Base-by-base conservation (phyloP, 1,140 invertebrate species). In the Ganaspis sp. region DNA sequence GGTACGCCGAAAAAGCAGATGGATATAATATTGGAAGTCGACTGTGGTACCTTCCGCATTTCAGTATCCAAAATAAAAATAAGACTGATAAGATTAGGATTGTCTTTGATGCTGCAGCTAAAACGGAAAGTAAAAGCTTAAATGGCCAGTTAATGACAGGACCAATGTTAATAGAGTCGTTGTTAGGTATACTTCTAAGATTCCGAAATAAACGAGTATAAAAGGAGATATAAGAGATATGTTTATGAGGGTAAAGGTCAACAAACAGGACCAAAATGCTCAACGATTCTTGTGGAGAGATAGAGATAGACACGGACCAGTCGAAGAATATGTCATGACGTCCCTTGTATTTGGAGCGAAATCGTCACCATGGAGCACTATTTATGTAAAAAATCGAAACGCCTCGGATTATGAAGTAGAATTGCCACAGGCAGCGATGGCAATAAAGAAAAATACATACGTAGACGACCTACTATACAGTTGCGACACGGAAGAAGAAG, bases 291-390 rank as follows among this genome's bases (percentile, higher is more conserved):
- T 83, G 11, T 84, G 77, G 74, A 69, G 70, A 12, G 74, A 49
- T 3, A 4, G 0, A 8, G 71, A 73, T 15, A 70, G 74, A 37
- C 6, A 75, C 11, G 1, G 37, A 19, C 8, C 70, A 26, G 70
- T 71, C 17, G 70, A 76, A 0, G 73, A 74, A 9, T 87, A 84
- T 26, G 53, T 53, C 8, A 88, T 90, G 85, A 83, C 75, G 0
- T 85, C 80, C 0, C 81, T 88, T 73, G 85, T 87, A 1, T 90
- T 90, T 69, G 88, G 86, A 0, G 82, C 88, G 0, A 75, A 73
- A 0, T 85, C 82, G 17, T 87, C 86, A 0, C 87, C 85, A 1
- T 84, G 77, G 38, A 75, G 79, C 12, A 88, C 86, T 0, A 71
- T 84, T 11, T 81, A 72, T 72, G 78, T 89, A 0, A 78, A 83